Percentiles rank a stretch among this genome's conserved stretches.
phyloP scores from a whole-genome alignment of 2,113 vertebrate genomes.

The Alexandromys fortis region DNA sequence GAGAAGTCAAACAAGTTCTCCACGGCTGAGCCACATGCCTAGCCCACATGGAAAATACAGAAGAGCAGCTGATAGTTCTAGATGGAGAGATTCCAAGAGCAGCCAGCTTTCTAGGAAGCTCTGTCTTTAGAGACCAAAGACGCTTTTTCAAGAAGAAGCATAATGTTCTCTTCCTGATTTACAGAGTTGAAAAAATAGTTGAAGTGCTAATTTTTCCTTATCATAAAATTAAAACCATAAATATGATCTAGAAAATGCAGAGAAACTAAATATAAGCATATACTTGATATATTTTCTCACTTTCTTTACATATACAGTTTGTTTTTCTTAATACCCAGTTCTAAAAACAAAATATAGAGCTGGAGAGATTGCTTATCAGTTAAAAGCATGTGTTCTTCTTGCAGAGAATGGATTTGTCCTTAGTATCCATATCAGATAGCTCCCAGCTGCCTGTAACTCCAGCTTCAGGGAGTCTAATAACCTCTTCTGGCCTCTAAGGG shows the following conservation, averaged over 20 bases:
- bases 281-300: neutral
- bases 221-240: neutral
- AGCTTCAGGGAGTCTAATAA: neutral
- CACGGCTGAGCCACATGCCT: neutral
- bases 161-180: neutral
- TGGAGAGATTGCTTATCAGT: neutral
- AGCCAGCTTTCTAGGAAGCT: neutral
- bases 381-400: neutral
- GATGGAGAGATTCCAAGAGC: neutral
- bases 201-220: neutral
- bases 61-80: neutral
- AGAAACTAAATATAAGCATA: neutral
- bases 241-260: neutral
- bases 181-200: neutral
- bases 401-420: neutral
- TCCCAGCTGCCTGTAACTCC: neutral
- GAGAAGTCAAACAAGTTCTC: neutral
- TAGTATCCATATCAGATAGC: neutral
- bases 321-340: neutral
- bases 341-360: neutral
- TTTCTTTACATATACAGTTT: neutral
- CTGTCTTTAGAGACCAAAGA: neutral
- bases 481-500: neutral
- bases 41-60: neutral
- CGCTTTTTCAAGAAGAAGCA: neutral